A percentile compares a stretch with the other conserved stretches of the same genome.
These are phyloP conservation scores for Phalacrocorax pelagicus DNA, from an alignment of 2,113 vertebrate genomes.

Conservation along the genomic window DNA sequence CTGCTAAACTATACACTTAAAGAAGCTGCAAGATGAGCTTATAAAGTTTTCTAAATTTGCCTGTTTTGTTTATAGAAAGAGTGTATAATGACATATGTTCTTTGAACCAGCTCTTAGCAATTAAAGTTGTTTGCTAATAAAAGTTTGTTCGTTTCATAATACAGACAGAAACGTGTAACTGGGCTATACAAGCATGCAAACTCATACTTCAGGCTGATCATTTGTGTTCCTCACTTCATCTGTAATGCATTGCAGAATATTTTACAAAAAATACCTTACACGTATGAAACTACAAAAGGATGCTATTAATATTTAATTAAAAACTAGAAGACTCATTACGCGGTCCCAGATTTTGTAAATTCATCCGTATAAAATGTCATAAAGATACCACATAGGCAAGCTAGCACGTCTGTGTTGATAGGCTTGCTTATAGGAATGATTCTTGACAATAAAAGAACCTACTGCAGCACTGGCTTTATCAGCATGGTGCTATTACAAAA, in stretches of 20 bases:
- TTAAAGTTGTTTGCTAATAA: constrained; percentile 13
- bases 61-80: background rate
- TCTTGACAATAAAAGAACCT: background rate
- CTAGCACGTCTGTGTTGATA: background rate
- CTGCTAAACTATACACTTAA: background rate
- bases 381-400: background rate
- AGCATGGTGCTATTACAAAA: background rate
- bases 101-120: constrained; percentile 8
- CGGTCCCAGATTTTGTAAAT: background rate
- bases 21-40: constrained; percentile 17
- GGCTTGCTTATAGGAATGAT: background rate
- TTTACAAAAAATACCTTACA: background rate
- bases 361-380: background rate
- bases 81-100: background rate
- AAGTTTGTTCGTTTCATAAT: constrained; percentile 24
- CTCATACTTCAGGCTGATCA: background rate
- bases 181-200: background rate
- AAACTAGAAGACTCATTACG: background rate
- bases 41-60: constrained; percentile 18
- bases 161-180: background rate
- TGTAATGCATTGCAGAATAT: background rate
- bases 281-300: background rate
- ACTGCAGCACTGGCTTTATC: background rate
- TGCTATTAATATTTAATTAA: background rate
- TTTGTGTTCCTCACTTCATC: background rate